Conservation (phyloP, 2,113 vertebrate species). For the Lophura nycthemera region DNA sequence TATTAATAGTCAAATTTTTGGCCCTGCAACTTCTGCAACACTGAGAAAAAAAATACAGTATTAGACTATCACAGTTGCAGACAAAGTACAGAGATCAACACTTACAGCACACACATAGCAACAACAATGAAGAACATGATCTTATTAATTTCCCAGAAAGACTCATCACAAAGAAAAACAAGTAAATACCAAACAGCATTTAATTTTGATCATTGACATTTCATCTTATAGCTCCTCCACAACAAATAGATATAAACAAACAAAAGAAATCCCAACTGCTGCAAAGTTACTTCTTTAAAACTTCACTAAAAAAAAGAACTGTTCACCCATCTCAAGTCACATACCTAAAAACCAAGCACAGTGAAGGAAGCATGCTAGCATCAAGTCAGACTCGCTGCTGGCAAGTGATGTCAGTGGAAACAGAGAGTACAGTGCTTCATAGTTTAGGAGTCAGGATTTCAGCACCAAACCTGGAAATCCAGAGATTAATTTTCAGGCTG, state of each 20-base stretch:
- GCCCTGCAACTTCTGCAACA: not conserved
- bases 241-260: not conserved
- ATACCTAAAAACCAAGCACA: accelerated
- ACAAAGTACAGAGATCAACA: not conserved
- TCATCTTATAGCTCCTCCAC: not conserved
- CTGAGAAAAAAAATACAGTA: not conserved
- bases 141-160: not conserved
- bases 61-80: not conserved
- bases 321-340: not conserved
- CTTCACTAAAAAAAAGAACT: not conserved
- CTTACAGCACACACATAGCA: not conserved
- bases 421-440: not conserved
- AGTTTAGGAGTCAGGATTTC: not conserved
- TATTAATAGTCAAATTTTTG: constrained; percentile 20
- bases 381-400: not conserved
- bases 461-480: not conserved
- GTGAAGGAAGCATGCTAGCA: not conserved
- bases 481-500: not conserved
- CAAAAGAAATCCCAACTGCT: not conserved
- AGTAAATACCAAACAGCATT: not conserved
- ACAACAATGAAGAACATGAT: not conserved
- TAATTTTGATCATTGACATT: not conserved
- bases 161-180: not conserved
- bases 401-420: not conserved
- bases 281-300: not conserved